Percentiles rank a stretch among this genome's conserved stretches.
Conservation (phyloP, 2,113 vertebrate genomes). For the Tragelaphus strepsiceros region DNA sequence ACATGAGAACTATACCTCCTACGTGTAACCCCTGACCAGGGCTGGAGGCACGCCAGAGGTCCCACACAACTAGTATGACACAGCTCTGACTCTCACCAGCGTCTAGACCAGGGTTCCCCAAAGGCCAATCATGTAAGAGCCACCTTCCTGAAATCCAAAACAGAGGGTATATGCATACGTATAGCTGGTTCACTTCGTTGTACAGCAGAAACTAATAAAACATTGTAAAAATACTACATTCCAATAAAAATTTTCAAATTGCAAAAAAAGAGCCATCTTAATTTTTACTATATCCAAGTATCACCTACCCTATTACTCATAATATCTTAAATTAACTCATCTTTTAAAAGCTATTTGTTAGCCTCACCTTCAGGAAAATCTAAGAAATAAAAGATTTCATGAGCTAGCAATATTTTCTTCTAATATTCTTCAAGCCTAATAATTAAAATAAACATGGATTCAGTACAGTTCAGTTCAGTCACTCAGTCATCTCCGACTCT, state of each 20-base stretch:
- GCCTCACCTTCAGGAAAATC: not conserved
- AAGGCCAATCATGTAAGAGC: not conserved
- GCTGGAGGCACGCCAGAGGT: not conserved
- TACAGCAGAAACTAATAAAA: not conserved
- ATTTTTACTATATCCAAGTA: not conserved
- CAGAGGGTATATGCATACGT: not conserved
- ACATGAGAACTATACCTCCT: not conserved
- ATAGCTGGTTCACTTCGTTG: not conserved
- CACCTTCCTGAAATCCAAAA: not conserved
- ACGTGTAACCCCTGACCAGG: rapidly evolving
- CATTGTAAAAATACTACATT: not conserved
- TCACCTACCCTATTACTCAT: not conserved
- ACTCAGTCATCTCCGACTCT: not conserved
- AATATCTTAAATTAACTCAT: not conserved
- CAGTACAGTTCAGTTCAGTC: not conserved
- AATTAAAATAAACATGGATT: not conserved
- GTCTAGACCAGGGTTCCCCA: not conserved
- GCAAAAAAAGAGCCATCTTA: not conserved
- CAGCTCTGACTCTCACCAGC: not conserved
- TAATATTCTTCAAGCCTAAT: not conserved
- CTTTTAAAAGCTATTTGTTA: not conserved
- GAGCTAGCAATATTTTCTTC: not conserved
- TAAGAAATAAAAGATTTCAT: not conserved
- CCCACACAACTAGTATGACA: not conserved
- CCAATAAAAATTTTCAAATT: not conserved